Conservation (phyloP, 2,113 vertebrate species). For the Buteo buteo region DNA sequence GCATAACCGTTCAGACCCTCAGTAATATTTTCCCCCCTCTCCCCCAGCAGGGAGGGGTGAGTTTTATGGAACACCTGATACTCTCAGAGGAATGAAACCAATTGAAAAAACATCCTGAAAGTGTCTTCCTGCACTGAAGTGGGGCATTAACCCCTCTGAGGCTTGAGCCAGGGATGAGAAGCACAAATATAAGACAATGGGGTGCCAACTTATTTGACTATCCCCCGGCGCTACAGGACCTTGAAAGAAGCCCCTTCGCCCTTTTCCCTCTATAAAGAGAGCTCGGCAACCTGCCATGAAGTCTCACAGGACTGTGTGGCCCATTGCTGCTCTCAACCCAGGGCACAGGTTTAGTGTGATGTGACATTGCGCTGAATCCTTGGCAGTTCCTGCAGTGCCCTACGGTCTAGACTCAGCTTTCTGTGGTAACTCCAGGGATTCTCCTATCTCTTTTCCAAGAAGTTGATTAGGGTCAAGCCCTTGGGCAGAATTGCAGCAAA, state of each 20-base stretch:
- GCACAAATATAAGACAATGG: not conserved
- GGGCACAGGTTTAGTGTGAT: rapidly evolving
- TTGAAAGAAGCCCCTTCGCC: not conserved
- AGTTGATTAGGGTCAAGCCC: not conserved
- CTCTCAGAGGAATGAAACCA: not conserved
- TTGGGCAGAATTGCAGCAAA: not conserved
- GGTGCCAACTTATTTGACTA: not conserved
- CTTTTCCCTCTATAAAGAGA: not conserved
- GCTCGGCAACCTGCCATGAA: not conserved
- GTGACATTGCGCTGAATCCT: too few species aligned
- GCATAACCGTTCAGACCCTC: not conserved
- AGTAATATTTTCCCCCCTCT: not conserved
- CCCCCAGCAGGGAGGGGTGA: not conserved
- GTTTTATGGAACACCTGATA: not conserved
- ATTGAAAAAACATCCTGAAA: not conserved
- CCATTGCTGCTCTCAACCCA: not conserved
- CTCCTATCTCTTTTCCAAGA: not conserved
- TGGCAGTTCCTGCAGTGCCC: too few species aligned
- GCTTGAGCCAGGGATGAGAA: not conserved
- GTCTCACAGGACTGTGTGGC: too few species aligned
- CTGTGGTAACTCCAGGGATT: not conserved
- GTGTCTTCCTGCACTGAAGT: not conserved
- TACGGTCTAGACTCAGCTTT: not conserved
- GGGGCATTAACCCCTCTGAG: not conserved
- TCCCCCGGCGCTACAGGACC: not conserved